phyloP scores from a whole-genome alignment of 2,888 invertebrate genomes.

The Galeruca laticollis region DNA sequence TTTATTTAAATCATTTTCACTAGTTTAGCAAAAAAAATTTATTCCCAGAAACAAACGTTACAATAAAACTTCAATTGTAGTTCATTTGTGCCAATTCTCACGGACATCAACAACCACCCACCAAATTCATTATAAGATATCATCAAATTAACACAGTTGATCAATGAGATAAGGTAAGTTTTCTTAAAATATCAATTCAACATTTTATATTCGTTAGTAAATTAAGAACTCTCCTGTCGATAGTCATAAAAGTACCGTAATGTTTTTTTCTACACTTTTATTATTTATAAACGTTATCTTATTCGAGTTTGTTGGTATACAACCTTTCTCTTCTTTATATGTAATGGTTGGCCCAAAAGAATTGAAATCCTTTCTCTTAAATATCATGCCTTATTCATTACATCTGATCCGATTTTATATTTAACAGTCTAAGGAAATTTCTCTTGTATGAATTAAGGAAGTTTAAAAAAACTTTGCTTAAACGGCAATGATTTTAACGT shows the following conservation, averaged over 20 bases:
- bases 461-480: background rate
- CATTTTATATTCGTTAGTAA: background rate
- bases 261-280: background rate
- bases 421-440: background rate
- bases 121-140: background rate
- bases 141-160: background rate
- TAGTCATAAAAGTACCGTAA: background rate
- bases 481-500: background rate
- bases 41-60: too few relatives aligned
- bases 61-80: too few relatives aligned
- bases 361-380: background rate
- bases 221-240: background rate
- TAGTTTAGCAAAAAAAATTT: too few relatives aligned
- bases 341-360: slow-evolving; percentile 4
- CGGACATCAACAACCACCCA: background rate
- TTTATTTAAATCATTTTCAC: too few relatives aligned
- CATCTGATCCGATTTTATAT: background rate
- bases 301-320: background rate
- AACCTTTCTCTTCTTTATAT: slow-evolving; percentile 9
- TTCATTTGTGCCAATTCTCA: background rate
- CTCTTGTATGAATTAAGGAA: background rate
- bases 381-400: slow-evolving; percentile 3
- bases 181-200: background rate
- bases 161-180: background rate
- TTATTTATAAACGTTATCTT: background rate